Base-by-base conservation (phyloP, 1,140 invertebrate species). In the Macrocentrus cingulum region DNA sequence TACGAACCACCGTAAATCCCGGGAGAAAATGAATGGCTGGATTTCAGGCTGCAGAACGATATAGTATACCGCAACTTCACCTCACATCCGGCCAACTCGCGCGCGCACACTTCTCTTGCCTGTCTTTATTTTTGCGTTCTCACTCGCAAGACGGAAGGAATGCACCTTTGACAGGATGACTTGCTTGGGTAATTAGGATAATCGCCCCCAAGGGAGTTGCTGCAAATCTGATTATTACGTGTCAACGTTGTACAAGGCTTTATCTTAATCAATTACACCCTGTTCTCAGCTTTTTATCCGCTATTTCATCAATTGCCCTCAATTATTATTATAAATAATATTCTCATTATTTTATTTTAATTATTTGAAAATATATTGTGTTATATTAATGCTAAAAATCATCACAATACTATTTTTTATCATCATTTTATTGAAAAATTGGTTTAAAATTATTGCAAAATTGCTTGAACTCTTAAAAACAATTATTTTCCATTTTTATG, bases 101-200 rank as follows among this genome's bases (percentile, higher is more conserved):
- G 25, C 25, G 29, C 46, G 46, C 29, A 29, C 34, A 29, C 23
- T 49, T 49, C n/a, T 32, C 11, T n/a, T 32, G 42, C 23, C 34
- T 49, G 5, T 32, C 11, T n/a, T 32, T 15, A 29, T 29, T 29
- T 29, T 9, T 29, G 4, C 9, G 25, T 29, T 22, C 44, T 23
- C 2, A n/a, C 18, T 29, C 25, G 9, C 25, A 9, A 29, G 25
- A 29, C 25, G 4, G n/a, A 32, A 16, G 23, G 15, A 49, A 49
- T 49, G 23, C 23, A 29, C 46, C 23, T 49, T 56, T 56, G 54
- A 56, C 54, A 56, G 54, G 25, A 9, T 9, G 25, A 29, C 25
- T 29, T 56, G 36, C 46, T 56, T 32, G 25, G 44, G 22, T 37
- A 49, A 56, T 56, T 56, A 46, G 32, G 19, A 34, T 34, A 56